phyloP scores from a whole-genome alignment of 2,888 invertebrate genomes.

The Tinea trinotella region DNA sequence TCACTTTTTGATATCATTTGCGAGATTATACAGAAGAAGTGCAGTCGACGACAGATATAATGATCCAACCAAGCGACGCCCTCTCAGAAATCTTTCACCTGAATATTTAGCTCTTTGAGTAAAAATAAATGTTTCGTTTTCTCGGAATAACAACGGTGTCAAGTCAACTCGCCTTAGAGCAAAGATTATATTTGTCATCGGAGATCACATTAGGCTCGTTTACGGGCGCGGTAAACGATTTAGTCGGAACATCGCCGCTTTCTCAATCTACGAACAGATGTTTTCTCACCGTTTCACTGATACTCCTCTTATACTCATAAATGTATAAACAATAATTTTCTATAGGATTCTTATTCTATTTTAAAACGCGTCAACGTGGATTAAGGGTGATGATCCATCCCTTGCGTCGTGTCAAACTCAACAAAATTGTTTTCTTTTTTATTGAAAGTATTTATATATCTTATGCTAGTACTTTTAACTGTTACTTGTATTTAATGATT shows the following conservation, averaged over 20 bases:
- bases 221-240: constrained; percentile 58
- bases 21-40: constrained; percentile 68
- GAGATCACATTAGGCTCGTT: constrained; percentile 54
- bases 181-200: constrained; percentile 71
- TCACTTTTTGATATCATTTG: constrained; percentile 57
- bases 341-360: constrained; percentile 1
- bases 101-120: constrained; percentile 68
- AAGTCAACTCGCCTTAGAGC: constrained; percentile 61
- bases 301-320: constrained; percentile 41
- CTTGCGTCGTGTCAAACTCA: not conserved
- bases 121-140: constrained; percentile 67
- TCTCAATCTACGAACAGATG: constrained; percentile 42
- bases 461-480: no score
- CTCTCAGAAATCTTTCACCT: constrained; percentile 68
- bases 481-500: no score
- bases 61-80: constrained; percentile 53
- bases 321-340: constrained; percentile 36
- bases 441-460: no score
- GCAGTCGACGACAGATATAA: constrained; percentile 58
- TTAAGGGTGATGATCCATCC: not conserved
- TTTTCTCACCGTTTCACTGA: constrained; percentile 42
- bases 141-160: constrained; percentile 67
- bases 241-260: constrained; percentile 27
- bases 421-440: not conserved
- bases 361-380: constrained; percentile 7